Percentiles rank a stretch among this genome's conserved stretches.
phyloP scores from a whole-genome alignment of 2,113 vertebrate genomes.

The Pontoporia blainvillei region DNA sequence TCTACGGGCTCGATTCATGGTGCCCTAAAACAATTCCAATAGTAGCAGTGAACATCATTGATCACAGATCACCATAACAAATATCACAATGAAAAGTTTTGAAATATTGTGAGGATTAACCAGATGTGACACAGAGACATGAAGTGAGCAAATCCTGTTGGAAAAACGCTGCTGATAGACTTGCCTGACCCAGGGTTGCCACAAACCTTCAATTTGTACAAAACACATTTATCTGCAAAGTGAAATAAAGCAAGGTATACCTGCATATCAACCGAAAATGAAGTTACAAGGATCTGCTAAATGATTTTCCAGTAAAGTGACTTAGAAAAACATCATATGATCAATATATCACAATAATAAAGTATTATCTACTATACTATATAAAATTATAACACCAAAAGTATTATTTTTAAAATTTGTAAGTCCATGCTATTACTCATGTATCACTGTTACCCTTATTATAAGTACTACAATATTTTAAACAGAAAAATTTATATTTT shows the following conservation, averaged over 20 bases:
- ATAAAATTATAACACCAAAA: neutral
- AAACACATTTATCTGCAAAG: neutral
- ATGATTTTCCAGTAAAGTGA: neutral
- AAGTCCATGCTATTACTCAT: neutral
- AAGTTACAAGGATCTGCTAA: neutral
- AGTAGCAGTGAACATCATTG: neutral
- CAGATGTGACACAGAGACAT: neutral
- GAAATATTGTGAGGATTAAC: neutral
- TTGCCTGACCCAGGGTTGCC: neutral
- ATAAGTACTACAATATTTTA: neutral
- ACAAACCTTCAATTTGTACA: neutral
- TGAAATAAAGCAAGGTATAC: neutral
- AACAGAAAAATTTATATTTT: neutral
- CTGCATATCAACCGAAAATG: neutral
- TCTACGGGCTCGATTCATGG: neutral
- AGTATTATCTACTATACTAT: neutral
- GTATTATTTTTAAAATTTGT: neutral
- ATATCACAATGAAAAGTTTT: neutral
- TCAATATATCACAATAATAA: neutral
- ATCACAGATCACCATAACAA: neutral
- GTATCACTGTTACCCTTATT: neutral
- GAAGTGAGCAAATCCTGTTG: neutral
- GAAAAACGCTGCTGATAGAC: neutral
- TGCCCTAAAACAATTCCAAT: neutral
- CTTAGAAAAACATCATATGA: neutral